These are phyloP conservation scores for Sterrhoptilus dennistouni DNA, from an alignment of 2,113 vertebrate genomes.

Conservation along the genomic window DNA sequence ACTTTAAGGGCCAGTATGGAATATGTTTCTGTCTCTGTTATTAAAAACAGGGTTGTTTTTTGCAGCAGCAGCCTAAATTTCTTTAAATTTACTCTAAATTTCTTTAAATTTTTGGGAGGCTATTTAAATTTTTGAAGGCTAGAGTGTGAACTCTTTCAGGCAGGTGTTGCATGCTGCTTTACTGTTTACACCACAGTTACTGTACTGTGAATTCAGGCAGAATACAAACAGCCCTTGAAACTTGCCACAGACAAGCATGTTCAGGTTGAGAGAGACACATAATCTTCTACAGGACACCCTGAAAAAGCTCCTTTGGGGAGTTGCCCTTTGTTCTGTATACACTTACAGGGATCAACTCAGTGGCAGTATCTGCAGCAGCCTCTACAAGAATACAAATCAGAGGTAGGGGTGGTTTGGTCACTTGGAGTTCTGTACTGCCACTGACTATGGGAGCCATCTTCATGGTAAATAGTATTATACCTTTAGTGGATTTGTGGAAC, in stretches of 20 bases:
- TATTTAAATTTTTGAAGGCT: not conserved
- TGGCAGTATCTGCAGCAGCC: not conserved
- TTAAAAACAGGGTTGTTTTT: not conserved
- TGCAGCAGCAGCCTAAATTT: not conserved
- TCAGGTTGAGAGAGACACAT: not conserved
- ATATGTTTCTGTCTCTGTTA: not conserved
- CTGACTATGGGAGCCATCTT: not conserved
- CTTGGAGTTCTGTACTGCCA: not conserved
- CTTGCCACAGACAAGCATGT: not conserved
- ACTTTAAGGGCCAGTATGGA: not conserved
- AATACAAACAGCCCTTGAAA: not conserved
- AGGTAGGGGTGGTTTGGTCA: not conserved
- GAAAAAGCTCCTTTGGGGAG: not conserved
- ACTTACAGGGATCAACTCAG: not conserved
- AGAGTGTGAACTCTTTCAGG: not conserved
- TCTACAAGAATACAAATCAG: not conserved
- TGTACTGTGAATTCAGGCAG: not conserved
- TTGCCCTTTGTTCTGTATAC: not conserved
- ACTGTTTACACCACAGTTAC: not conserved
- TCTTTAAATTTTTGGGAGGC: not conserved
- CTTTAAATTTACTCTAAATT: not conserved
- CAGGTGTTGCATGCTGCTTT: not conserved
- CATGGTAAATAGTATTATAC: not conserved
- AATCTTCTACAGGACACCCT: not conserved
- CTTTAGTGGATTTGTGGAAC: not conserved